A percentile compares a stretch with the other conserved stretches of the same genome.
These are phyloP conservation scores for Anomalospiza imberbis DNA, from an alignment of 2,797 vertebrate genomes.

Conservation along the genomic window DNA sequence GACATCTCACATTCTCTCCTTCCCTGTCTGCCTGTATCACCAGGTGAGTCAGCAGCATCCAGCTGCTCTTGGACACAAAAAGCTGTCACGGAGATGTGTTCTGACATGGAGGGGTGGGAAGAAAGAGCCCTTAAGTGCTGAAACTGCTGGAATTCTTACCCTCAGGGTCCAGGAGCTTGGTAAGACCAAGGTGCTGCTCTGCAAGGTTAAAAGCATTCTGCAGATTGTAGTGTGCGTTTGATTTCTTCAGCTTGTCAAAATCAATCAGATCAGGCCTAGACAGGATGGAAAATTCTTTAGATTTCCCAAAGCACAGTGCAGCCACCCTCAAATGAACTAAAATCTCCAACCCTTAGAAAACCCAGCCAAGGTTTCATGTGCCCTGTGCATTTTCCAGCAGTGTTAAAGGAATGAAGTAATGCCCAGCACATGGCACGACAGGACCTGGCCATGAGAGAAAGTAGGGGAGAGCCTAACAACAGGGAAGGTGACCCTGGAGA, in stretches of 20 bases:
- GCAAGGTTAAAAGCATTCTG: constrained; percentile 97
- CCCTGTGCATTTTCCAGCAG: background rate
- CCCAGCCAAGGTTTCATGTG: background rate
- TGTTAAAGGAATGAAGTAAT: background rate
- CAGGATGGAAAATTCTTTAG: constrained; percentile 23
- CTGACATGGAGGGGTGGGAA: background rate
- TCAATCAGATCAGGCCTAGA: constrained; percentile 93
- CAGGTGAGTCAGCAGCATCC: background rate
- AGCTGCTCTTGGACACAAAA: background rate
- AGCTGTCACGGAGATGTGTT: background rate
- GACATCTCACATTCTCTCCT: background rate
- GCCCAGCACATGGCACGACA: background rate
- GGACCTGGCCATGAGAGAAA: background rate
- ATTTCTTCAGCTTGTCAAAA: constrained; percentile 97
- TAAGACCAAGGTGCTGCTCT: constrained; percentile 94
- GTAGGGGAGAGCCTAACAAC: background rate
- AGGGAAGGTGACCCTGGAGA: background rate
- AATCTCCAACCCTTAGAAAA: background rate
- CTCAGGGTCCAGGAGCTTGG: constrained; percentile 91
- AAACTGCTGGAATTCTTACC: constrained; percentile 74
- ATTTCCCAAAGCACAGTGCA: constrained; percentile 1
- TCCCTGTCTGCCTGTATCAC: background rate
- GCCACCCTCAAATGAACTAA: background rate
- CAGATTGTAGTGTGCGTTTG: constrained; percentile 96
- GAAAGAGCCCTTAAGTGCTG: background rate